phyloP scores from a whole-genome alignment of 2,888 invertebrate species.

The Dryobotodes eremita region DNA sequence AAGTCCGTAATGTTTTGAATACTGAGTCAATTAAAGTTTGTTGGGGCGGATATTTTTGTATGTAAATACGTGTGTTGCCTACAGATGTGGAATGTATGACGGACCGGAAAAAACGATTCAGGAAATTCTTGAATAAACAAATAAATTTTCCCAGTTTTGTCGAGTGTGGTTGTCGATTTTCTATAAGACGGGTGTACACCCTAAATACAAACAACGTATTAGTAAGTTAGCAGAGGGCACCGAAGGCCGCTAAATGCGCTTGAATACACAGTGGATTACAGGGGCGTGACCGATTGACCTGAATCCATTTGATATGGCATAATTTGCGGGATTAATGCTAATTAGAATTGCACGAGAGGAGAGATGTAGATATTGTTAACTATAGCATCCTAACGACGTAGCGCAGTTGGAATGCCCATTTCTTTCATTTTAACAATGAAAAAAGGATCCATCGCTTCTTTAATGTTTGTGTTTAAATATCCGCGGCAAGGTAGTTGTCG shows the following conservation, averaged over 20 bases:
- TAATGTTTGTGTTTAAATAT: not conserved
- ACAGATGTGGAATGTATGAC: conserved; percentile 6
- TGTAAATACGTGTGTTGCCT: conserved; percentile 19
- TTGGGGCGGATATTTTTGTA: conserved; percentile 34
- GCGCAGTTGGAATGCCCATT: not conserved
- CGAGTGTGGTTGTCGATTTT: not conserved
- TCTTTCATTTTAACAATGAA: not conserved
- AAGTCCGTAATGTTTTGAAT: conserved; percentile 38
- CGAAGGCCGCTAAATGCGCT: conserved; percentile 1
- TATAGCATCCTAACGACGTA: not conserved
- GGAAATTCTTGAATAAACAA: conserved; percentile 5
- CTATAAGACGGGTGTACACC: not conserved
- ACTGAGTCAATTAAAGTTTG: conserved; percentile 43
- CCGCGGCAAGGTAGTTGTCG: not conserved
- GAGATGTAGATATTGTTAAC: conserved; percentile 3
- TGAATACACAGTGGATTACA: conserved; percentile 4
- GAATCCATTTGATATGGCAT: conserved; percentile 21
- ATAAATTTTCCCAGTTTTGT: not conserved
- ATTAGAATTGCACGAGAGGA: conserved; percentile 16
- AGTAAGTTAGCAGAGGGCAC: conserved; percentile 3
- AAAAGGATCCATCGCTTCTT: too few species aligned
- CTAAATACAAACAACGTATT: not conserved
- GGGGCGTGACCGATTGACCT: conserved; percentile 29
- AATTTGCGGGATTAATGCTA: conserved; percentile 38
- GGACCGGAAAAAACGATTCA: not conserved